Conservation (phyloP, 2,797 vertebrate species). For the Darevskia mixta region DNA sequence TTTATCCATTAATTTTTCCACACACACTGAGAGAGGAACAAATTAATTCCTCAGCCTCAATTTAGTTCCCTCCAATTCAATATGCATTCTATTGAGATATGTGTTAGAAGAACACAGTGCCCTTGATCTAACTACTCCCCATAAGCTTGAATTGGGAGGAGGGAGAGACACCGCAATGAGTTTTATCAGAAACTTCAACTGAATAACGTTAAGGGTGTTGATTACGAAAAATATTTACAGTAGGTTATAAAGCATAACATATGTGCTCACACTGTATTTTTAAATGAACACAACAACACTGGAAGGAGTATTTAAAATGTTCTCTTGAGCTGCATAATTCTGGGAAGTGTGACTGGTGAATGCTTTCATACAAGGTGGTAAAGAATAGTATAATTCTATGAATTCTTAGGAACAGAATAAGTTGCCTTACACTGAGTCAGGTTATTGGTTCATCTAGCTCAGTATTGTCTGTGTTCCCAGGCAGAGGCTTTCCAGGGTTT, state of each 20-base stretch:
- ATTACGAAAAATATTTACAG: background rate
- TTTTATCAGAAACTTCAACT: conserved; percentile 1
- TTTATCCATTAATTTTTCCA: conserved; percentile 23
- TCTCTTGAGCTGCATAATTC: conserved; percentile 33
- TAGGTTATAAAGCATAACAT: background rate
- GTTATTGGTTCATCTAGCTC: too few relatives aligned
- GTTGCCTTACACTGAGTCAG: too few relatives aligned
- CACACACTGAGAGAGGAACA: conserved; percentile 12
- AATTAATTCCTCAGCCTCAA: conserved; percentile 38
- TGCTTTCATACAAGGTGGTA: conserved; percentile 3
- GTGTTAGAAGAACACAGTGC: background rate
- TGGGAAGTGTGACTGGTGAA: background rate
- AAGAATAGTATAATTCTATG: conserved; percentile 10
- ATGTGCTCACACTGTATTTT: conserved; percentile 4
- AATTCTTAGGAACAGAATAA: too few relatives aligned
- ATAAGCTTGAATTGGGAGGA: background rate
- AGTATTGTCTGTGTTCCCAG: too few relatives aligned
- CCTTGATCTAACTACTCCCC: conserved; percentile 10
- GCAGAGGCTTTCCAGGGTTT: too few relatives aligned
- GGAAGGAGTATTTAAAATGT: conserved; percentile 4
- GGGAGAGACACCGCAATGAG: background rate
- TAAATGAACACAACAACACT: background rate
- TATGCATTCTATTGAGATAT: conserved; percentile 1
- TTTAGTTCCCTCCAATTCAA: conserved; percentile 1
- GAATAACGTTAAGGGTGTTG: background rate